These are phyloP conservation scores for Drosophila parabipectinata DNA, from an alignment of 1,140 invertebrate genomes.

Conservation along the genomic window DNA sequence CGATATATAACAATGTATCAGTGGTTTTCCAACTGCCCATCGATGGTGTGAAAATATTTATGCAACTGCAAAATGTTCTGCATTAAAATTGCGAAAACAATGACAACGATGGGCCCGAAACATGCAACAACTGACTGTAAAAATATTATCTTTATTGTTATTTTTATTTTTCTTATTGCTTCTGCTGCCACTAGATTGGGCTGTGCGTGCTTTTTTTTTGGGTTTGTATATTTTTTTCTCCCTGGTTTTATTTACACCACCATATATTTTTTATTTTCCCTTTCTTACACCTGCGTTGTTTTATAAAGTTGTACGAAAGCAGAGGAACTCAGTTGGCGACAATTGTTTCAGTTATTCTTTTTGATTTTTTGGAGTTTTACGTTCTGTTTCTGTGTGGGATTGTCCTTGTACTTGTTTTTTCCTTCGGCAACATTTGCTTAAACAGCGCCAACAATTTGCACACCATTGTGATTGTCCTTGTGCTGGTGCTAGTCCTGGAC, in stretches of 20 bases:
- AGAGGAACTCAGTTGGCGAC: conserved; percentile 41
- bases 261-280: conserved; percentile 11
- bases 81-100: conserved; percentile 60
- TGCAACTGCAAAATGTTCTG: conserved; percentile 55
- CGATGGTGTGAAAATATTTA: conserved; percentile 48
- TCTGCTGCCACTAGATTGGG: conserved; percentile 2
- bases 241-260: conserved; percentile 30
- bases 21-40: neutral
- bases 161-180: conserved; percentile 48
- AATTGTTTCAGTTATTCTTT: conserved; percentile 40
- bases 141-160: conserved; percentile 70
- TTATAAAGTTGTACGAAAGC: conserved; percentile 48
- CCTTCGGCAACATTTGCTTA: conserved; percentile 70
- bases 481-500: conserved; percentile 7
- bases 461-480: conserved; percentile 63
- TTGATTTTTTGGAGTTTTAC: conserved; percentile 26
- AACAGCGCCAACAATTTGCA: conserved; percentile 77
- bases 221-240: conserved; percentile 18
- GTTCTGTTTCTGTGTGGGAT: conserved; percentile 19
- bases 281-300: conserved; percentile 41
- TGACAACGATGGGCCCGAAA: conserved; percentile 9
- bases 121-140: conserved; percentile 39
- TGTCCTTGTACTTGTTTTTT: conserved; percentile 30
- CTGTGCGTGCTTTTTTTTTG: conserved; percentile 28
- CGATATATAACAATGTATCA: neutral